phyloP scores from a whole-genome alignment of 2,797 vertebrate genomes.

The Rhabdomys pumilio region DNA sequence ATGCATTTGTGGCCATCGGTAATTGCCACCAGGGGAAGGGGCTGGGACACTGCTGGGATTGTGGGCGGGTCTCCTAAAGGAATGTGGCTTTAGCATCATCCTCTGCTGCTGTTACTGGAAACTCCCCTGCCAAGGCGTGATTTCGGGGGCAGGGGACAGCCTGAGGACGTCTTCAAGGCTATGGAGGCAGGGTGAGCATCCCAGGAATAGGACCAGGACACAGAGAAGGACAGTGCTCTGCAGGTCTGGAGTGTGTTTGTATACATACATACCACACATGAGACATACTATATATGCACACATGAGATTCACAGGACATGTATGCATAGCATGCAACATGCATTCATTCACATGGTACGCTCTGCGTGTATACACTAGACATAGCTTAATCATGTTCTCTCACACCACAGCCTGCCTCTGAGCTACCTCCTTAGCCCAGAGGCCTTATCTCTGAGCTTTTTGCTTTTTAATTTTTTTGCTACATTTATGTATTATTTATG shows the following conservation, averaged over 20 bases:
- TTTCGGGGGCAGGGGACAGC: not conserved
- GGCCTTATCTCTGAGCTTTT: not conserved
- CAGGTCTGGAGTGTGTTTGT: too few species aligned
- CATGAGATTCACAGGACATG: not conserved
- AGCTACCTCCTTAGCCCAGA: not conserved
- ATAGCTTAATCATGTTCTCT: not conserved
- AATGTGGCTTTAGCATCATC: not conserved
- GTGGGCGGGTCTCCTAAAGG: not conserved
- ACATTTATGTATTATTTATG: not conserved
- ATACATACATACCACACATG: accelerated
- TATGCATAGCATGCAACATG: not conserved
- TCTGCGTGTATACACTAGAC: too few species aligned
- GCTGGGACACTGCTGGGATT: too few species aligned
- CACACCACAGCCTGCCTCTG: not conserved
- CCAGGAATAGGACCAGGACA: not conserved
- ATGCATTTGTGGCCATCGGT: conserved; percentile 96
- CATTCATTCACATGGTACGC: not conserved
- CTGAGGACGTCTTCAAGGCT: not conserved
- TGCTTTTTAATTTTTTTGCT: not conserved
- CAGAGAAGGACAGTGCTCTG: not conserved
- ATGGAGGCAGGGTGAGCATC: not conserved
- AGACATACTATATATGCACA: not conserved
- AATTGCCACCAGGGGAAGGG: conserved; percentile 78
- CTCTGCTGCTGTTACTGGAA: not conserved
- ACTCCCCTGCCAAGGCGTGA: not conserved